Evolutionary conservation across 1,140 invertebrate species (phyloP).

Genomic region (Lutraria rhynchaena): DNA sequence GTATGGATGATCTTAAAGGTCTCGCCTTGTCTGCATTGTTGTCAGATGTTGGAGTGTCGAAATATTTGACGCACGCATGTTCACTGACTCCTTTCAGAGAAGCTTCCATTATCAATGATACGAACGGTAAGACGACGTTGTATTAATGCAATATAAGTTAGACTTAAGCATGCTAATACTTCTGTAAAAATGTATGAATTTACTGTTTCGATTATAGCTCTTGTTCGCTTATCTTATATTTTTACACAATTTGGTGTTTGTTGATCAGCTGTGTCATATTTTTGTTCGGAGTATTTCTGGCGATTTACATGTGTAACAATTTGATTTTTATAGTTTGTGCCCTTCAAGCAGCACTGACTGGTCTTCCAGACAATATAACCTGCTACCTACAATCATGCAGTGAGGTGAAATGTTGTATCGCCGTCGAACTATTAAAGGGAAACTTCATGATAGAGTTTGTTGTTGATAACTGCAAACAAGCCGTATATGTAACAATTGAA

Average conservation of each 20-base stretch:
- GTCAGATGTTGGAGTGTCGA: slow-evolving; percentile 16
- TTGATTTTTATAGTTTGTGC: slow-evolving; percentile 22
- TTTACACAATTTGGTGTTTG: too few species aligned
- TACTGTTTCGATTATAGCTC: background rate
- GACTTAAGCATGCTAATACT: background rate
- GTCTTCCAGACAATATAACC: background rate
- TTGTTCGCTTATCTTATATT: background rate
- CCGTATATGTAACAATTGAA: slow-evolving; percentile 35
- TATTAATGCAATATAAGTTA: too few species aligned
- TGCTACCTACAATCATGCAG: slow-evolving; percentile 43
- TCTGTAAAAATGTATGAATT: background rate
- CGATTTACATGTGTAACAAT: too few species aligned
- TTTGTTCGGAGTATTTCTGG: too few species aligned
- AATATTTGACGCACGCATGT: background rate
- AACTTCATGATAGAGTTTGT: slow-evolving; percentile 27
- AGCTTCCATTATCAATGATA: background rate
- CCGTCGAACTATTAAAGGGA: background rate
- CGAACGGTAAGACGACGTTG: background rate
- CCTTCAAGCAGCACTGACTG: background rate
- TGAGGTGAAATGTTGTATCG: slow-evolving; percentile 51
- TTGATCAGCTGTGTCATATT: too few species aligned
- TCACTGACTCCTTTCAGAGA: background rate
- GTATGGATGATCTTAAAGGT: background rate
- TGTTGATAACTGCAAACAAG: slow-evolving; percentile 44
- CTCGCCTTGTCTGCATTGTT: background rate